A percentile compares a stretch with the other conserved stretches of the same genome.
Conservation (phyloP, 2,888 invertebrate species). For the Laothoe populi region DNA sequence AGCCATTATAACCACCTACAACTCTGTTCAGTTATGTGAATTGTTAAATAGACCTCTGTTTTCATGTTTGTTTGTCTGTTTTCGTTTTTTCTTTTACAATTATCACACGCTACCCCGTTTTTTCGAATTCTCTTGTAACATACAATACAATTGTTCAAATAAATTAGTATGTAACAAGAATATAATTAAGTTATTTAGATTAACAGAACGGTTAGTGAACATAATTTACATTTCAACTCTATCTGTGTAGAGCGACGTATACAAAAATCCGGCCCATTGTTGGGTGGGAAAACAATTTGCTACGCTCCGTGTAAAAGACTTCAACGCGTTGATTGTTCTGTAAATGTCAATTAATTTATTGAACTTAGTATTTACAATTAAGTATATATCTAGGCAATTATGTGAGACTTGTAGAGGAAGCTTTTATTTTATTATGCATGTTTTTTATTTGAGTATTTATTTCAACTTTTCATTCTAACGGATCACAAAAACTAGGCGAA, state of each 20-base stretch:
- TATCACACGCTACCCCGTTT: too few species aligned
- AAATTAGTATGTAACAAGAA: constrained; percentile 7
- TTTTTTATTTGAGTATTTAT: background rate
- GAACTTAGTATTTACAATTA: background rate
- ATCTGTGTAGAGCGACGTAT: background rate
- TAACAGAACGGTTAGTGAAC: constrained; percentile 6
- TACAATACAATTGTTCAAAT: background rate
- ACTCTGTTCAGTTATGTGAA: too few species aligned
- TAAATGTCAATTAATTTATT: constrained; percentile 15
- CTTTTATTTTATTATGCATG: background rate
- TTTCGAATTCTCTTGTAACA: too few species aligned
- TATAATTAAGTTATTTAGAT: constrained; percentile 22
- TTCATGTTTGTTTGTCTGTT: too few species aligned
- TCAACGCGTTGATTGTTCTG: constrained; percentile 54
- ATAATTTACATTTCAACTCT: constrained; percentile 9
- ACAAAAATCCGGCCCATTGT: constrained; percentile 11
- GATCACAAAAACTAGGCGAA: too few species aligned
- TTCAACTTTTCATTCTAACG: too few species aligned
- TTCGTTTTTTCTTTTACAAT: too few species aligned
- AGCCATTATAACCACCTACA: too few species aligned
- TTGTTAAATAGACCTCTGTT: too few species aligned
- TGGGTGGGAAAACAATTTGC: constrained; percentile 41
- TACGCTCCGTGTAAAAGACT: constrained; percentile 64
- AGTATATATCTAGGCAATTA: background rate
- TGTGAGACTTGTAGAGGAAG: background rate